Evolutionary conservation across 1,140 invertebrate species (phyloP).

Genomic region (Akabosia matsudoensis): DNA sequence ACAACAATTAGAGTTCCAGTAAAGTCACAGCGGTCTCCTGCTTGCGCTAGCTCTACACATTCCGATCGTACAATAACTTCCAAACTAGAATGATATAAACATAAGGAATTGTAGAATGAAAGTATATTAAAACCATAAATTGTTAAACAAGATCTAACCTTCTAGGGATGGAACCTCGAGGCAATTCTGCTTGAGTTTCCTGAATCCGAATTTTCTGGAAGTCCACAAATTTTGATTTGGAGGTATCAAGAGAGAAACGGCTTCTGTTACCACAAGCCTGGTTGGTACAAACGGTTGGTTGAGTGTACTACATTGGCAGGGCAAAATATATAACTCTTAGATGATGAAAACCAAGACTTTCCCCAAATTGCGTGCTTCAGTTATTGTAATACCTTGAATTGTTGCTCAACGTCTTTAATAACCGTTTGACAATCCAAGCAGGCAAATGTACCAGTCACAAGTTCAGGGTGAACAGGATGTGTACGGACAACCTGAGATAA

Average conservation of each 20-base stretch:
- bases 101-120: not conserved
- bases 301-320: constrained; percentile 65
- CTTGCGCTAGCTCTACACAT: constrained; percentile 93
- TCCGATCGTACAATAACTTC: constrained; percentile 96
- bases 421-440: constrained; percentile 95
- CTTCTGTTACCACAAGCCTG: constrained; percentile 89
- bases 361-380: not conserved
- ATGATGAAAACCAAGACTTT: constrained; percentile 33
- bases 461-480: constrained; percentile 95
- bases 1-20: constrained; percentile 96
- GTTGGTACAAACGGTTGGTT: constrained; percentile 93
- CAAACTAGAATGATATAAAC: constrained; percentile 60
- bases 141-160: constrained; percentile 53
- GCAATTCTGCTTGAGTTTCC: constrained; percentile 95
- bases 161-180: constrained; percentile 92
- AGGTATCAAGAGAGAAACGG: constrained; percentile 85
- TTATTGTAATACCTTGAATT: constrained; percentile 89
- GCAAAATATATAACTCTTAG: constrained; percentile 24
- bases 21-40: constrained; percentile 88
- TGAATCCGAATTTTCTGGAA: constrained; percentile 99
- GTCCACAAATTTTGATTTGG: constrained; percentile 94
- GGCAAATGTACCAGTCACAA: constrained; percentile 86
- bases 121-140: not conserved
- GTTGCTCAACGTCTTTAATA: constrained; percentile 93
- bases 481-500: constrained; percentile 77